Evolutionary conservation across 2,797 vertebrate genomes (phyloP).

Genomic region (Cynodonichthys magdalenae): DNA sequence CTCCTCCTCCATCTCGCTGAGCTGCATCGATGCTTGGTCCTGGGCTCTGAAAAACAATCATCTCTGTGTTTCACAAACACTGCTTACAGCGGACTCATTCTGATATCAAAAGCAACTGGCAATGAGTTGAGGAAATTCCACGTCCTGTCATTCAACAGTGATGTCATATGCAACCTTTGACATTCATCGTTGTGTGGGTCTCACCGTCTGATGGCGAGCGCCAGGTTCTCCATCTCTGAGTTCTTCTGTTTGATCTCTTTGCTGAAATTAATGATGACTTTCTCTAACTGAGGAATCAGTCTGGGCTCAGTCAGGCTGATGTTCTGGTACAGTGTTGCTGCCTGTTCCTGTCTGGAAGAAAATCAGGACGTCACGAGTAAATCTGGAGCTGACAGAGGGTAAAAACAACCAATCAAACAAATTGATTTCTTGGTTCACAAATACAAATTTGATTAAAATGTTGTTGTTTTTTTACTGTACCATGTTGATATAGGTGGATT

Average conservation of each 20-base stretch:
- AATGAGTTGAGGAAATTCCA: no score
- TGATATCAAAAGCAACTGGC: background rate
- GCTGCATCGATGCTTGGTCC: slow-evolving; percentile 92
- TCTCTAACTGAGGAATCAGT: slow-evolving; percentile 90
- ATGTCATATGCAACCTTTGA: background rate
- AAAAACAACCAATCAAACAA: no score
- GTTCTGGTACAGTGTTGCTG: slow-evolving; percentile 92
- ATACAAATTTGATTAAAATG: no score
- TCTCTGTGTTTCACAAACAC: background rate
- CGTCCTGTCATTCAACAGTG: background rate
- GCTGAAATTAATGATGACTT: slow-evolving; percentile 89
- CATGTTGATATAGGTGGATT: no score
- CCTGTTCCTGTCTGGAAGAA: slow-evolving; percentile 86
- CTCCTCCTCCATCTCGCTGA: slow-evolving; percentile 95
- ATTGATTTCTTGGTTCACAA: no score
- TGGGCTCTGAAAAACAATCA: slow-evolving; percentile 84
- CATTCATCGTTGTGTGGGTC: background rate
- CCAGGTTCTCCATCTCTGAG: slow-evolving; percentile 93
- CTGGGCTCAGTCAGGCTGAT: slow-evolving; percentile 91
- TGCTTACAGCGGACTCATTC: background rate
- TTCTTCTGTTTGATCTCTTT: slow-evolving; percentile 92
- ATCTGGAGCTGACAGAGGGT: no score
- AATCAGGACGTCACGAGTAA: slow-evolving; percentile 4
- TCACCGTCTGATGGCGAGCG: slow-evolving; percentile 92
- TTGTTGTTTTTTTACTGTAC: no score